Conservation (phyloP, 2,888 invertebrate genomes). For the Operophtera brumata region DNA sequence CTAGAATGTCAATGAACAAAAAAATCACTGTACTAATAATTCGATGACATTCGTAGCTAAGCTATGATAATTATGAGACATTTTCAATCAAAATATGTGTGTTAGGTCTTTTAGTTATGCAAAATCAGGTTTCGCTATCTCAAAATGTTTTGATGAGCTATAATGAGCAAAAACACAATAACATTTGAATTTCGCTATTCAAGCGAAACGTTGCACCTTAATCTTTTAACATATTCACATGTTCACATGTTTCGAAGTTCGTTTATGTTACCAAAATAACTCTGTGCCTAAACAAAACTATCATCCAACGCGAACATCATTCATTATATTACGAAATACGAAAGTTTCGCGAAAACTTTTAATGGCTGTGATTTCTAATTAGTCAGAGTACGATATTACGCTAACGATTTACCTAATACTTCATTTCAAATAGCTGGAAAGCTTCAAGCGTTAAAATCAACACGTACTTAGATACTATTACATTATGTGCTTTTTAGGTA, state of each 20-base stretch:
- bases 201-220: too few species aligned
- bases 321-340: conserved; percentile 19
- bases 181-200: neutral
- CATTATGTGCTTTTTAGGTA: neutral
- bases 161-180: too few species aligned
- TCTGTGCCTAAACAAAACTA: conserved; percentile 2
- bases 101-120: too few species aligned
- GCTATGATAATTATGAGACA: too few species aligned
- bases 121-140: too few species aligned
- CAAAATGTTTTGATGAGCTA: too few species aligned
- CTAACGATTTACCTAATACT: conserved; percentile 23
- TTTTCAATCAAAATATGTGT: too few species aligned
- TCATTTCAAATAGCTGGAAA: conserved; percentile 10
- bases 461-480: neutral
- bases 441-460: conserved; percentile 5
- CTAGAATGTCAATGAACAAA: too few species aligned
- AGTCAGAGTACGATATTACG: conserved; percentile 27
- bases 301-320: conserved; percentile 14
- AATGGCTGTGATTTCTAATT: conserved; percentile 32
- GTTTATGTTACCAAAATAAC: neutral
- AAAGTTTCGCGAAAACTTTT: conserved; percentile 30
- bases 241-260: neutral
- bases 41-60: too few species aligned
- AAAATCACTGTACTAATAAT: too few species aligned
- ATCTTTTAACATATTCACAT: neutral